phyloP scores from a whole-genome alignment of 2,888 invertebrate species.

The Drosophila barbarae region DNA sequence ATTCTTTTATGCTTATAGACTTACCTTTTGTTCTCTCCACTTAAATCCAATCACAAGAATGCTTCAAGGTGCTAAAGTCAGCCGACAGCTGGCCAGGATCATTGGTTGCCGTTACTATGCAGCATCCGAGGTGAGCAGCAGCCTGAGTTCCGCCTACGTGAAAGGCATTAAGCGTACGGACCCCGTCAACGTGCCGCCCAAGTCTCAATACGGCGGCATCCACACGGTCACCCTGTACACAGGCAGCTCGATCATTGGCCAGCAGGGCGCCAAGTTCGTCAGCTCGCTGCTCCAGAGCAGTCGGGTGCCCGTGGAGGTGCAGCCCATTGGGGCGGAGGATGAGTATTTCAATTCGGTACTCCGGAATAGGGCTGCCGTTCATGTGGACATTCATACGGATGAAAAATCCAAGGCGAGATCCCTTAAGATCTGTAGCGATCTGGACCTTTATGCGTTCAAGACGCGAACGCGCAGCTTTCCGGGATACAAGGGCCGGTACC shows the following conservation, averaged over 20 bases:
- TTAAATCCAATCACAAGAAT: background rate
- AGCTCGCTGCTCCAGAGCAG: conserved; percentile 54
- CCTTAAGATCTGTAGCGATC: conserved; percentile 56
- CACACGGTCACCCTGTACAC: conserved; percentile 62
- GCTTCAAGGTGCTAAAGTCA: background rate
- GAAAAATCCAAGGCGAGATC: conserved; percentile 52
- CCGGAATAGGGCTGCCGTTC: conserved; percentile 66
- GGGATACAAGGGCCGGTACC: conserved; percentile 62
- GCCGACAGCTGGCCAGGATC: conserved; percentile 5
- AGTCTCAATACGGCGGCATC: conserved; percentile 67
- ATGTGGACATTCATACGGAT: conserved; percentile 61
- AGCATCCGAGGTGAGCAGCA: conserved; percentile 2
- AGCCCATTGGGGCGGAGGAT: conserved; percentile 47
- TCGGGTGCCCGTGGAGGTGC: conserved; percentile 67
- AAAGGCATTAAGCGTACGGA: conserved; percentile 47
- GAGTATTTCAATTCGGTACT: conserved; percentile 67
- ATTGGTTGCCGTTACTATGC: background rate
- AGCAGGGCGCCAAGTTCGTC: conserved; percentile 63
- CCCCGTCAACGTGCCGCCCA: conserved; percentile 48
- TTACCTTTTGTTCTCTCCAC: background rate
- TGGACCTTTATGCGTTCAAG: conserved; percentile 63
- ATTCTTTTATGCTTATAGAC: background rate
- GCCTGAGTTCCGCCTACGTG: conserved; percentile 18
- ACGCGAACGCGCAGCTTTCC: conserved; percentile 60
- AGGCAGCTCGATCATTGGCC: conserved; percentile 58